These are phyloP conservation scores for Dendrocincla tyrannina DNA, from an alignment of 2,797 vertebrate genomes.

Conservation along the genomic window DNA sequence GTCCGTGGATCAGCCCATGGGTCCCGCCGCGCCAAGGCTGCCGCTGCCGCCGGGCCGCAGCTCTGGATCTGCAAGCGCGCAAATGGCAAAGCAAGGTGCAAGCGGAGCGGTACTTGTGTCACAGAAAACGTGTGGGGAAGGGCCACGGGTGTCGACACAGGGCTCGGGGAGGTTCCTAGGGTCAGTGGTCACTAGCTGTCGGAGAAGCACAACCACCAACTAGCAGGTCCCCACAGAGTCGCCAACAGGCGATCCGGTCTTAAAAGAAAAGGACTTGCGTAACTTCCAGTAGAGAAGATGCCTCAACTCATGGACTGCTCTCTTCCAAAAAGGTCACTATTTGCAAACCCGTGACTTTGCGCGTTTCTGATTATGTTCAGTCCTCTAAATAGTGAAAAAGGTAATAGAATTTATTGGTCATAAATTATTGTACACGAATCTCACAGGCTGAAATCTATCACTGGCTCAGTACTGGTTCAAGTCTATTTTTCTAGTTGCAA, in stretches of 20 bases:
- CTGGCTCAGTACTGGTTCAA: background rate
- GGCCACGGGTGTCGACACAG: background rate
- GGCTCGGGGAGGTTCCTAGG: background rate
- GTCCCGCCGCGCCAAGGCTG: background rate
- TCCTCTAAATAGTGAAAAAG: background rate
- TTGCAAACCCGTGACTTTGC: background rate
- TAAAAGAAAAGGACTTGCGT: background rate
- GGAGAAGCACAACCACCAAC: background rate
- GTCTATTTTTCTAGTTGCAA: background rate
- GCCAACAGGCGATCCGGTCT: background rate
- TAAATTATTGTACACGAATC: background rate
- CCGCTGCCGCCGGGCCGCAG: background rate
- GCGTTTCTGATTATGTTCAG: background rate
- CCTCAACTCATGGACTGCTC: background rate
- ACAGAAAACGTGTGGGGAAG: background rate
- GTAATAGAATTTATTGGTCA: background rate
- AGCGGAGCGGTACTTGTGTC: background rate
- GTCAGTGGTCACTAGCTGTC: background rate
- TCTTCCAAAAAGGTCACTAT: background rate
- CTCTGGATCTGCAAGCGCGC: fast-evolving
- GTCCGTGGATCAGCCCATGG: background rate
- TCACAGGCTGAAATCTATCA: background rate
- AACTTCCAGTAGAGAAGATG: background rate
- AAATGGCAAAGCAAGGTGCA: fast-evolving
- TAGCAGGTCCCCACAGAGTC: background rate